Evolutionary conservation across 2,113 vertebrate species (phyloP).

Genomic region (Amphilophus citrinellus): DNA sequence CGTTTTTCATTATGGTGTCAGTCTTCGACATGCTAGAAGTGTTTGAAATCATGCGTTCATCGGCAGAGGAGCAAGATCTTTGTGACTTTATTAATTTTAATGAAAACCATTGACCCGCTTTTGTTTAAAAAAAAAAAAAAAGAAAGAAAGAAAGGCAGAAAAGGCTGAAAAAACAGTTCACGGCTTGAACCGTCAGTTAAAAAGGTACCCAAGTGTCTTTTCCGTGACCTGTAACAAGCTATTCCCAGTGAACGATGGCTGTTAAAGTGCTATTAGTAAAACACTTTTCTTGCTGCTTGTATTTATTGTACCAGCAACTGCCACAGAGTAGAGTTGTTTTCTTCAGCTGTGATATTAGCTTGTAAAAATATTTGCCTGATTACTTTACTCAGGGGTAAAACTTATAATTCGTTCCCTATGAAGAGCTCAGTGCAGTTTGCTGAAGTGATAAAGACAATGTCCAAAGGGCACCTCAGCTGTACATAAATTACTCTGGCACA

Average conservation of each 20-base stretch:
- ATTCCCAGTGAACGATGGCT: conserved; percentile 25
- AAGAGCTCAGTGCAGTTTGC: conserved; percentile 51
- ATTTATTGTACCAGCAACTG: conserved; percentile 43
- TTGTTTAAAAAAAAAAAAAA: not conserved
- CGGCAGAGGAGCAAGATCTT: conserved; percentile 36
- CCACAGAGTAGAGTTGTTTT: conserved; percentile 27
- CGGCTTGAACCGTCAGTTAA: conserved; percentile 33
- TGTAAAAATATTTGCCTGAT: conserved; percentile 59
- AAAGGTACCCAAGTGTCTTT: conserved; percentile 30
- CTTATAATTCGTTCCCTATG: conserved; percentile 45
- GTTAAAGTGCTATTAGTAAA: conserved; percentile 53
- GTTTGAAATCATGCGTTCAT: conserved; percentile 40
- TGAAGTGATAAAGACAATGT: conserved; percentile 62
- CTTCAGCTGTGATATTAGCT: conserved; percentile 41
- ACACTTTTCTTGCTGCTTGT: conserved; percentile 28
- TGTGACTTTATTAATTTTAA: conserved; percentile 41
- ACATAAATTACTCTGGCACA: conserved; percentile 71
- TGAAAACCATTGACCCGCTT: conserved; percentile 19
- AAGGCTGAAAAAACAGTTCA: not conserved
- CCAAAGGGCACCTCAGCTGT: conserved; percentile 60
- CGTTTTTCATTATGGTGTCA: conserved; percentile 70
- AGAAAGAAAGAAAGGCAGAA: not conserved
- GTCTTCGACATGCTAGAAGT: conserved; percentile 40
- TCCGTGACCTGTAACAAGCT: conserved; percentile 24
- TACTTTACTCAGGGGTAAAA: conserved; percentile 52